phyloP scores from a whole-genome alignment of 1,140 invertebrate species.

The Orussus abietinus region DNA sequence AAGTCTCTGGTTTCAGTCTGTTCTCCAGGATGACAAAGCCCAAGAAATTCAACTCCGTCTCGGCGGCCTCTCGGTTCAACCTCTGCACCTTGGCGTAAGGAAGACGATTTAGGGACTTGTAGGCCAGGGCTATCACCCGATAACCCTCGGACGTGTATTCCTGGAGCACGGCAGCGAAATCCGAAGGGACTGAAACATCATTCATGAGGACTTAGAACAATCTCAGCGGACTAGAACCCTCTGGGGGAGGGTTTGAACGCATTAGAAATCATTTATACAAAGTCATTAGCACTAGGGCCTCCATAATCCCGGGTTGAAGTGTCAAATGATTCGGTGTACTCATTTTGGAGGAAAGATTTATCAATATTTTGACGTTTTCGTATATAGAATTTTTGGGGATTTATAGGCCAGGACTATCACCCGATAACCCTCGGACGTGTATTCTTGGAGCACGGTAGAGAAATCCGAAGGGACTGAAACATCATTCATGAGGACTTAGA shows the following conservation, averaged over 20 bases:
- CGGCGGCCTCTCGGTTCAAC: constrained; percentile 63
- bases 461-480: constrained; percentile 68
- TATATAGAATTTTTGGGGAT: no score
- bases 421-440: constrained; percentile 82
- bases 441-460: constrained; percentile 66
- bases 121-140: constrained; percentile 81
- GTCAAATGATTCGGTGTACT: no score
- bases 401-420: constrained; percentile 82
- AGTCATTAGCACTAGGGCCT: no score
- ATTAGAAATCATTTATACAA: no score
- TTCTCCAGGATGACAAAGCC: constrained; percentile 90
- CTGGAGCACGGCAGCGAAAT: constrained; percentile 71
- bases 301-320: no score
- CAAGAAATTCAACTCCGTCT: constrained; percentile 78
- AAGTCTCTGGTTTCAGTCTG: constrained; percentile 80
- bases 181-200: constrained; percentile 59
- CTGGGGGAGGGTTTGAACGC: no score
- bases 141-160: constrained; percentile 84
- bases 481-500: no score
- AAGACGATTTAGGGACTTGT: constrained; percentile 55
- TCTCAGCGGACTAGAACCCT: no score
- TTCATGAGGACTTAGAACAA: no score
- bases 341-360: no score
- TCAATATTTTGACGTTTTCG: no score
- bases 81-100: constrained; percentile 56